Base-by-base conservation (phyloP, 2,797 vertebrate genomes). In the Furcifer pardalis region DNA sequence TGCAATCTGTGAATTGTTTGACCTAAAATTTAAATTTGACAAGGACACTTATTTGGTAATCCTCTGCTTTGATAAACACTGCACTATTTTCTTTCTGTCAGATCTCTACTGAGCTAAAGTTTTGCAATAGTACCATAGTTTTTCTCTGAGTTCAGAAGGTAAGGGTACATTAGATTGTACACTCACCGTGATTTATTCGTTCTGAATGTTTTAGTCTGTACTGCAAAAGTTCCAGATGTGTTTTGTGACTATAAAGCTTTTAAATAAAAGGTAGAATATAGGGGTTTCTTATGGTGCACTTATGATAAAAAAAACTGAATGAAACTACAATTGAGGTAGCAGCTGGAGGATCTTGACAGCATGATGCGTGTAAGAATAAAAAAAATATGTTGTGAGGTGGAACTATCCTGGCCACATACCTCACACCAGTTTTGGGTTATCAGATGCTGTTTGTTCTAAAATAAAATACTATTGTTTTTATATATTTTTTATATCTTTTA, bases 71-170 rank as follows among this genome's bases (percentile, higher is more conserved):
- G 32, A 76, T 76, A n/a, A 76, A 35, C 21, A 10, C 35, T 21
- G 2, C 9, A 32, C 35, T 66, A 63, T 25, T 56, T 19, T 49
- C 27, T 66, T 77, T 62, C 13, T 40, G 25, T 49, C 74, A 35
- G 32, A 15, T 56, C 21, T 56, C 52, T 77, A 37, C 37, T 56
- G 42, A 46, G 10, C 2, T 85, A 74, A 84, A 82, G 19, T 15
- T 65, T 6, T 74, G 5, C 5, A 76, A 75, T 90, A 15, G 0
- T 0, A 5, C 27, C 1, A 79, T 83, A 4, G 30, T 42, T 81
- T 76, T 40, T 0, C 1, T 78, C 9, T 82, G 82, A 79, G 59
- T 87, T 85, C 23, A 81, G 25, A 62, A 75, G 3, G 62, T 79
- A 32, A 12, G 63, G 1, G 0, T 44, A 60, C 44, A 37, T 82